These are phyloP conservation scores for Ceratoteleas bidentatus DNA, from an alignment of 1,140 invertebrate species.

Conservation along the genomic window DNA sequence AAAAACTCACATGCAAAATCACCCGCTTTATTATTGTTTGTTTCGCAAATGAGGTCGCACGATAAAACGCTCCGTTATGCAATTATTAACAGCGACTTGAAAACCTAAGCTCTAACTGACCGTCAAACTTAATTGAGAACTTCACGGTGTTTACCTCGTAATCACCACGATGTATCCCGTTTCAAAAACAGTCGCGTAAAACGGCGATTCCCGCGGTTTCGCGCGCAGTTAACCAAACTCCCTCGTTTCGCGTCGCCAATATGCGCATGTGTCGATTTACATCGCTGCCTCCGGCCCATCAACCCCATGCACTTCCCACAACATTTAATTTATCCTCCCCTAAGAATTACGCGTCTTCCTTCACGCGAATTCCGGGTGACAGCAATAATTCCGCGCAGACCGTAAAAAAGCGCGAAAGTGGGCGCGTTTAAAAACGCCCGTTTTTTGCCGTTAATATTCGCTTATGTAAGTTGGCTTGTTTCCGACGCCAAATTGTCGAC, in stretches of 20 bases:
- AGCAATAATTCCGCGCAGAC: neutral
- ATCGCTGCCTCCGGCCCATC: too few species aligned
- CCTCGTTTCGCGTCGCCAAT: too few species aligned
- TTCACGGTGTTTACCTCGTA: too few species aligned
- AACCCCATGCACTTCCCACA: too few species aligned
- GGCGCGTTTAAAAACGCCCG: constrained; percentile 18
- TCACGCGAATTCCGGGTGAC: neutral
- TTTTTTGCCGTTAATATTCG: constrained; percentile 4
- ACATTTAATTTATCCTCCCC: too few species aligned
- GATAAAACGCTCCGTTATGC: constrained; percentile 13
- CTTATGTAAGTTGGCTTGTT: constrained; percentile 11
- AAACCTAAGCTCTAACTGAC: too few species aligned
- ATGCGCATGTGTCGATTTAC: too few species aligned
- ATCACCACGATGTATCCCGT: constrained; percentile 72
- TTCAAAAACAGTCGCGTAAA: constrained; percentile 63
- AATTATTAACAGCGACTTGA: constrained; percentile 1
- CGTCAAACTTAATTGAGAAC: too few species aligned
- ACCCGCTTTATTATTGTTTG: constrained; percentile 12
- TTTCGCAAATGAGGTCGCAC: constrained; percentile 15
- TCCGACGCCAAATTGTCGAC: too few species aligned
- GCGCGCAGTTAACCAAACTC: too few species aligned
- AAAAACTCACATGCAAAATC: constrained; percentile 13
- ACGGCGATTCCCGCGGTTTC: too few species aligned
- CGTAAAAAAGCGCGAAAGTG: constrained; percentile 40
- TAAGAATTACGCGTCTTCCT: too few species aligned